These are phyloP conservation scores for Brassicogethes aeneus DNA, from an alignment of 2,888 invertebrate species.

Conservation along the genomic window DNA sequence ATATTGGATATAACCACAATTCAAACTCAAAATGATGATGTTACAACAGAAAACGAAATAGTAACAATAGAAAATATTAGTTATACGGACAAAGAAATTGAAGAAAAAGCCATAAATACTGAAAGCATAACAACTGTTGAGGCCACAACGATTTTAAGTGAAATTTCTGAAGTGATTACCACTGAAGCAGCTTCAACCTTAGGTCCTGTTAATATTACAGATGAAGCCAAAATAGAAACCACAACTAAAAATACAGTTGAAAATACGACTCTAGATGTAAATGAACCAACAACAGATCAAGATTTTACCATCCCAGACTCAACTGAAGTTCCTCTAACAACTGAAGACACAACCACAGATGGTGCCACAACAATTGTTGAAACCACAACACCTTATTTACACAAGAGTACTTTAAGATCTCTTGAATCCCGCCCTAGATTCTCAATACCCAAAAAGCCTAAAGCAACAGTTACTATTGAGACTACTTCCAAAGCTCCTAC, in stretches of 20 bases:
- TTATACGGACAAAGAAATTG: too few relatives aligned
- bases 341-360: conserved; percentile 1
- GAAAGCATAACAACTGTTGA: conserved; percentile 4
- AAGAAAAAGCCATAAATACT: conserved; percentile 5
- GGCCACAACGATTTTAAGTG: conserved; percentile 5
- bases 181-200: conserved; percentile 7
- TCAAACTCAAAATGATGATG: too few relatives aligned
- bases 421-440: conserved; percentile 20
- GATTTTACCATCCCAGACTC: too few relatives aligned
- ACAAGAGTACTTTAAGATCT: conserved; percentile 20
- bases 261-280: neutral
- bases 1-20: too few relatives aligned
- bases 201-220: neutral
- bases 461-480: conserved; percentile 15
- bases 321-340: too few relatives aligned
- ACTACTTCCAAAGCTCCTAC: too few relatives aligned
- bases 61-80: too few relatives aligned
- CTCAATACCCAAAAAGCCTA: conserved; percentile 13
- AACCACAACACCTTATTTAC: conserved; percentile 16
- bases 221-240: conserved; percentile 1
- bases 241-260: conserved; percentile 3
- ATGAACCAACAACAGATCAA: too few relatives aligned
- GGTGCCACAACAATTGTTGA: conserved; percentile 4
- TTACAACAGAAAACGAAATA: too few relatives aligned
- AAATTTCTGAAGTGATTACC: conserved; percentile 9